Base-by-base conservation (phyloP, 2,113 vertebrate genomes). In the Piliocolobus tephrosceles region DNA sequence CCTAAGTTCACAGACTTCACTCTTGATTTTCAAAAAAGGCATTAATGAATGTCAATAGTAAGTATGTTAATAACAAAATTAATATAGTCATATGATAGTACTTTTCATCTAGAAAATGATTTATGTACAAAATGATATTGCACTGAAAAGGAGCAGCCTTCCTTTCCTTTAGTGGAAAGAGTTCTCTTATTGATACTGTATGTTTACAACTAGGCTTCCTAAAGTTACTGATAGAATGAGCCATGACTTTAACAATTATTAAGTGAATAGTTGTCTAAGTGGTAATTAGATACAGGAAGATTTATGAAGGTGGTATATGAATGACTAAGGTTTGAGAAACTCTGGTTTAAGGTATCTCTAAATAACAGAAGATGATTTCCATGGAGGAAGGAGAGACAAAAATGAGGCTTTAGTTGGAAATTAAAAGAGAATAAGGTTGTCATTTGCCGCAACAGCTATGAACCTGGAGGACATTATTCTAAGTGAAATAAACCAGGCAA, bases 331-430 rank as follows among this genome's bases (percentile, higher is more conserved):
- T 92, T 70, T 79, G 43, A 89, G 68, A 90, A 92, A 87, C 38
- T 86, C 50, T 83, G 52, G 43, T 35, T 89, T 92, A 64, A 57
- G 32, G 10, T 55, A 38, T 64, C 90, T 83, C 68, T 75, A 94
- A 75, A 25, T 88, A 92, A 93, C 57, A 73, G 78, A 80, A 93
- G 70, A 57, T 90, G 16, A 83, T 92, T 80, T 88, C 40, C 32
- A 9, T 25, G 47, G 58, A 68, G 3, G 45, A 81, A 64, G 4
- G 45, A 87, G 25, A 90, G 13, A 73, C 8, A 35, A 72, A 61
- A 70, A 32, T 22, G 43, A 16, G 27, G 85, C 27, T 80, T 84
- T 55, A 50, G 27, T 23, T 84, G 79, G 32, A 85, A 61, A 81
- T 89, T 70, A 20, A 27, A 86, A 73, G 79, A 57, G 5, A 90